Evolutionary conservation across 2,888 invertebrate genomes (phyloP).

Genomic region (Byasa hedistus): DNA sequence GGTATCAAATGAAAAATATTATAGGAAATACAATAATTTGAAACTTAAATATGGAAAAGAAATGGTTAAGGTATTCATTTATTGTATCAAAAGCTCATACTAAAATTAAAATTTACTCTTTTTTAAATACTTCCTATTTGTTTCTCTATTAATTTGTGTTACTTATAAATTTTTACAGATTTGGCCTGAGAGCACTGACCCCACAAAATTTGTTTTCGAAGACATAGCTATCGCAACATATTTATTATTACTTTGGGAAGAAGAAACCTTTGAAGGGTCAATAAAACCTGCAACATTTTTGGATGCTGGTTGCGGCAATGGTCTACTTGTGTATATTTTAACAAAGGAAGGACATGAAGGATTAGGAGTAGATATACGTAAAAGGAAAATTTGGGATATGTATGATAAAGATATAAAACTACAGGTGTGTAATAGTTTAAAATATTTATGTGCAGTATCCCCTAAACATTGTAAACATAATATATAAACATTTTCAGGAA

Average conservation of each 20-base stretch:
- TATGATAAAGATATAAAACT: slow-evolving; percentile 84
- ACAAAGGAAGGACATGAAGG: slow-evolving; percentile 90
- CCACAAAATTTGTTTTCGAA: slow-evolving; percentile 96
- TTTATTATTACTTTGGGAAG: slow-evolving; percentile 88
- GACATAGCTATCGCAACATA: slow-evolving; percentile 97
- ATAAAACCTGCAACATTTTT: slow-evolving; percentile 84
- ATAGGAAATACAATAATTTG: slow-evolving; percentile 84
- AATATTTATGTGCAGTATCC: not conserved
- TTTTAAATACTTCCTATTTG: too few species aligned
- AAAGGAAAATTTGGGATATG: slow-evolving; percentile 92
- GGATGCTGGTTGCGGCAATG: slow-evolving; percentile 99
- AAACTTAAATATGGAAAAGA: slow-evolving; percentile 88
- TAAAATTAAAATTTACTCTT: too few species aligned
- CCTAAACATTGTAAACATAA: not conserved
- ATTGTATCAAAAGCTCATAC: too few species aligned
- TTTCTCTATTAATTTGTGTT: too few species aligned
- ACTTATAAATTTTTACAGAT: slow-evolving; percentile 64
- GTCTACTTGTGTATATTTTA: slow-evolving; percentile 92
- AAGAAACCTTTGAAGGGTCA: slow-evolving; percentile 63
- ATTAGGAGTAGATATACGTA: slow-evolving; percentile 90
- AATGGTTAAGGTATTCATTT: slow-evolving; percentile 82
- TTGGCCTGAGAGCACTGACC: slow-evolving; percentile 97
- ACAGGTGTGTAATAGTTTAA: slow-evolving; percentile 69
- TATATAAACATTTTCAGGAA: slow-evolving; percentile 66
- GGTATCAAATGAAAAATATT: slow-evolving; percentile 85